A percentile compares a stretch with the other conserved stretches of the same genome.
phyloP scores from a whole-genome alignment of 2,113 vertebrate species.

The Canis aureus region DNA sequence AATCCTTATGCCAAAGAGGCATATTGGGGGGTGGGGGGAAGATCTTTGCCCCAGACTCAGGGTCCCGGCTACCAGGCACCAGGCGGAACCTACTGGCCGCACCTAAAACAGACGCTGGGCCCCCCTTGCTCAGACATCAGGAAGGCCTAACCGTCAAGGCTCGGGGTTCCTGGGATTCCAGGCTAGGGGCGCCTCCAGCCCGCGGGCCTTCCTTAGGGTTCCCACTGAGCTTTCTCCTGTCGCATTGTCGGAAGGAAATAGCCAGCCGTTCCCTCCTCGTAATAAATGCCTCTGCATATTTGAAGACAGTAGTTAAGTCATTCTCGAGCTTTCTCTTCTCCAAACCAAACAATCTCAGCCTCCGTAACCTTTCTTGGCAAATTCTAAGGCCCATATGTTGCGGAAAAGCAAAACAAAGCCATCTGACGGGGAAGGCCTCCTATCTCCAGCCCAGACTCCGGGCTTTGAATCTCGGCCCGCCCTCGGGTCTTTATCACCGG shows the following conservation, averaged over 20 bases:
- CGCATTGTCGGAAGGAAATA: not conserved
- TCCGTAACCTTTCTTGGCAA: constrained; percentile 38
- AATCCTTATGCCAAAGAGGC: not conserved
- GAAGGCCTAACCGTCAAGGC: too few species aligned
- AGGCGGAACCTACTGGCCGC: not conserved
- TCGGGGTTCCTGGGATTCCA: not conserved
- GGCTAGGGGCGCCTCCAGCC: rapidly evolving
- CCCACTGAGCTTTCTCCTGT: not conserved
- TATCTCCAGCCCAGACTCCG: not conserved
- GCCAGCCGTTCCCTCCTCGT: not conserved
- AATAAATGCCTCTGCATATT: not conserved
- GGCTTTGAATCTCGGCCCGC: not conserved
- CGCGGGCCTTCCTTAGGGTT: not conserved
- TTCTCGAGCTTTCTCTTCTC: not conserved
- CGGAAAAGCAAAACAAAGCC: constrained; percentile 4
- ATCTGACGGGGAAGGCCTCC: not conserved
- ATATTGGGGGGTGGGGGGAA: too few species aligned
- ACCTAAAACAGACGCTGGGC: not conserved
- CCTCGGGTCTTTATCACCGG: not conserved
- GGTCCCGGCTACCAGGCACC: not conserved
- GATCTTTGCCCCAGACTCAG: not conserved
- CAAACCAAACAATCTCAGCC: constrained; percentile 4
- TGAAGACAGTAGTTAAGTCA: constrained; percentile 28
- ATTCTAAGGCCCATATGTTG: not conserved
- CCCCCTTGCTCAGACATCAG: not conserved